Evolutionary conservation across 2,888 invertebrate genomes (phyloP), one percentile per base, ranked within the genome.

Genomic region (Lucinisca nassula): DNA sequence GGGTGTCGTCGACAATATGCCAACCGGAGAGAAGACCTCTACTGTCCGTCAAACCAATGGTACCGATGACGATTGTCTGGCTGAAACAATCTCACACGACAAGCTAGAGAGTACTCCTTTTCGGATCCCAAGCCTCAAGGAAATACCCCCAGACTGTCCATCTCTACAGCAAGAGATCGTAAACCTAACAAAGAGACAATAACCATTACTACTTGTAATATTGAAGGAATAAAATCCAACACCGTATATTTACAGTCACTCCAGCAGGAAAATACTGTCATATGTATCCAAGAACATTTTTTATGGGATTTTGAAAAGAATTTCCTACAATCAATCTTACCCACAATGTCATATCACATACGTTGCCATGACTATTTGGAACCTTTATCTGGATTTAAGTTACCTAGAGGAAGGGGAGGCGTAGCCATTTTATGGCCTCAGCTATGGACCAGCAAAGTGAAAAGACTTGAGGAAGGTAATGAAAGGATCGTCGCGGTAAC

Each of bases 221-320:
- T 45, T 45, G 45, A 45, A 45, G 45, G 45, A 12, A 45, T 45
- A 45, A 45, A 76, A 30, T 40, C 76, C 51, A 76, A 76, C 24
- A 32, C 49, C 12, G 32, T 32, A 27, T 76, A 49, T 30, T 30
- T 76, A 0, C 51, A 51, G 21, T 40, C 61, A 4, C 14, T 79
- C 6, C 21, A 58, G 24, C 37, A 40, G 14, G 8, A 2, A 27
- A 58, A 78, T n/a, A 35, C 78, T n/a, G 61, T 78, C 49, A 12
- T 78, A 32, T 78, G 78, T 61, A 6, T 78, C 35, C 78, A 78
- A 27, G 78, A 78, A 27, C 78, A 78, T 61, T 61, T 61, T 78
- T 12, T 78, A 10, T 78, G 78, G 78, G 58, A 58, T 4, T 78
- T 78, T 45, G 21, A 78, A 78, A 78, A 40, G n/a, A 58, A 61